Evolutionary conservation across 2,888 invertebrate genomes (phyloP), one percentile per base, ranked within the genome.

Genomic region (Pyrocoelia pectoralis): DNA sequence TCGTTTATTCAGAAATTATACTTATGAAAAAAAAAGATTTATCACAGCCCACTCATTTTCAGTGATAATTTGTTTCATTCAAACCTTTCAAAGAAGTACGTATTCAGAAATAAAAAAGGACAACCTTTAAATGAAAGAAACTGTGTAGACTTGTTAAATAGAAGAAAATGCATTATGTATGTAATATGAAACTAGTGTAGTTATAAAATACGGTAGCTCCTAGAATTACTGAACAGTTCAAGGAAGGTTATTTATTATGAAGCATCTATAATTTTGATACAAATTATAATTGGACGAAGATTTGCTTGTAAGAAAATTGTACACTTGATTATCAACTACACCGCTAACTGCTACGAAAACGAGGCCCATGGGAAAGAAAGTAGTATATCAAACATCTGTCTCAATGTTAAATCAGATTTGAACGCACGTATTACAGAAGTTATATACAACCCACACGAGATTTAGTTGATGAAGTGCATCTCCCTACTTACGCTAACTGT

Each of bases 141-240:
- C 40, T 54, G 61, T 55, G 60, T 51, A 60, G 59, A 59, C 59
- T 64, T 64, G 56, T 63, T 59, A 63, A 63, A 63, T 55, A 51
- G 59, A 64, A 60, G 55, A 64, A 64, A 64, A 64, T 60, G n/a
- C n/a, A n/a, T n/a, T n/a, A 58, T 64, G n/a, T n/a, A 59, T 60
- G 64, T 60, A 64, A 64, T 17, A 51, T 43, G 64, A 64, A 54
- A 24, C 57, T 46, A 46, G 12, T 6, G n/a, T 18, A 56, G 53
- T 57, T 51, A 57, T 54, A 57, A 64, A 49, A 54, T 56, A 59
- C 56, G 50, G 64, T 52, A 64, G 64, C 59, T 56, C 56, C 59
- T 64, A 56, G 56, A 41, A 43, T 64, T 64, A n/a, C n/a, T n/a
- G n/a, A n/a, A n/a, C n/a, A n/a, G n/a, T n/a, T n/a, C n/a, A n/a